Evolutionary conservation across 2,113 vertebrate genomes (phyloP).

Genomic region (Himantopus leucocephalus): DNA sequence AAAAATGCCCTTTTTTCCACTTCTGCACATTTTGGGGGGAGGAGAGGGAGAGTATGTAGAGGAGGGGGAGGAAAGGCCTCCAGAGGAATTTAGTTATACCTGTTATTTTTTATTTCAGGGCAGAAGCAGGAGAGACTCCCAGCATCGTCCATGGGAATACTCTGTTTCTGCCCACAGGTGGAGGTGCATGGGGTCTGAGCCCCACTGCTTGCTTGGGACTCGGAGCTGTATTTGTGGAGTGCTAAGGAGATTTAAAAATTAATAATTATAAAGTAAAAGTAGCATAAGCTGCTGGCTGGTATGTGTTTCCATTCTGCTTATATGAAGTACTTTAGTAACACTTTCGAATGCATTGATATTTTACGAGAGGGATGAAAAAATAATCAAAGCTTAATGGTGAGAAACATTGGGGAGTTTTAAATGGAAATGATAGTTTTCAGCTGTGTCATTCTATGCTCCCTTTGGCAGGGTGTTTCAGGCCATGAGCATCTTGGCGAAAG

Average conservation of each 20-base stretch:
- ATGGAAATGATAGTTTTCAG: not conserved
- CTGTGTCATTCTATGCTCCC: not conserved
- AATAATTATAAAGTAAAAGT: not conserved
- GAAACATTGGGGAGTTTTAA: not conserved
- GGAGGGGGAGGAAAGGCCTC: not conserved
- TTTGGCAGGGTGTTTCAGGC: not conserved
- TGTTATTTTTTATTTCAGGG: constrained; percentile 9
- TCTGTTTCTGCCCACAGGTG: not conserved
- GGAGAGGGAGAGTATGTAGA: not conserved
- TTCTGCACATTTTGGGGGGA: not conserved
- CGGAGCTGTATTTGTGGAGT: not conserved
- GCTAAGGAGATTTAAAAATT: not conserved
- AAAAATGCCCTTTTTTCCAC: constrained; percentile 48
- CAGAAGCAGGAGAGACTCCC: not conserved
- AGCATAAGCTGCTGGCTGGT: not conserved
- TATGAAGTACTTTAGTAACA: not conserved
- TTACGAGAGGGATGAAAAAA: not conserved
- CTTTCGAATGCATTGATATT: not conserved
- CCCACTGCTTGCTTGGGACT: not conserved
- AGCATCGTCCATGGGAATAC: not conserved
- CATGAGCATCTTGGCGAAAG: not conserved
- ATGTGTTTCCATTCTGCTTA: not conserved
- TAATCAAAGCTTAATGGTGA: not conserved
- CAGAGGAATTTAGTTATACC: constrained; percentile 13
- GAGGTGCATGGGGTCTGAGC: not conserved